phyloP scores from a whole-genome alignment of 2,113 vertebrate genomes.

The Numenius arquata region DNA sequence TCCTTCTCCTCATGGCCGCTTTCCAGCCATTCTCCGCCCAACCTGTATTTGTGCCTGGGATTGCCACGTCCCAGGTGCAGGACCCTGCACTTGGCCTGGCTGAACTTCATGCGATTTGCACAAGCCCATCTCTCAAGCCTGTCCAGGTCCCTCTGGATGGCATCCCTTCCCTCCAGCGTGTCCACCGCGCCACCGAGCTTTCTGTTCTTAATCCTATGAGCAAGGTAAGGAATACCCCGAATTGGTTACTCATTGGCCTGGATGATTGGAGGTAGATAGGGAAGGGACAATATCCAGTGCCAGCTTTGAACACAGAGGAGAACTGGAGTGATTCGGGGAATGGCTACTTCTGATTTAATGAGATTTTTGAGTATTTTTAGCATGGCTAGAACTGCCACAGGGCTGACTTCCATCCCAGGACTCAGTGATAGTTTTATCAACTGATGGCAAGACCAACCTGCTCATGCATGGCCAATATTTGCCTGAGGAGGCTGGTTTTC shows the following conservation, averaged over 20 bases:
- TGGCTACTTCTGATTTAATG: background rate
- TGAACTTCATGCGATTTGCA: no score
- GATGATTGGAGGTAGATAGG: background rate
- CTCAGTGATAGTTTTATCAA: background rate
- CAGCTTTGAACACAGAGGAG: background rate
- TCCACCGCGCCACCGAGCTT: no score
- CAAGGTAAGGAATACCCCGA: background rate
- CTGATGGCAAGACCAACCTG: background rate
- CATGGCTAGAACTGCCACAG: background rate
- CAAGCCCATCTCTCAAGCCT: no score
- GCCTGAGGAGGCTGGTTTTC: background rate
- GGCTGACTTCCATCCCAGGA: background rate
- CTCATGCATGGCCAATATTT: background rate
- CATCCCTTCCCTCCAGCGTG: no score
- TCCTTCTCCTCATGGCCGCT: no score
- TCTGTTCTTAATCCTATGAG: background rate
- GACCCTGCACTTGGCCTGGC: no score
- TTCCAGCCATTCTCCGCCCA: no score
- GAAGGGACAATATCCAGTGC: background rate
- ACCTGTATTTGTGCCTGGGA: no score
- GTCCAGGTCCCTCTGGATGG: no score
- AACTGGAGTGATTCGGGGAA: background rate
- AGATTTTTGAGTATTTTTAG: background rate
- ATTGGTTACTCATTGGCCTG: background rate
- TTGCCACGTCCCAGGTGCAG: no score